phyloP scores from a whole-genome alignment of 2,797 vertebrate species.

The Lepus oiostolus region DNA sequence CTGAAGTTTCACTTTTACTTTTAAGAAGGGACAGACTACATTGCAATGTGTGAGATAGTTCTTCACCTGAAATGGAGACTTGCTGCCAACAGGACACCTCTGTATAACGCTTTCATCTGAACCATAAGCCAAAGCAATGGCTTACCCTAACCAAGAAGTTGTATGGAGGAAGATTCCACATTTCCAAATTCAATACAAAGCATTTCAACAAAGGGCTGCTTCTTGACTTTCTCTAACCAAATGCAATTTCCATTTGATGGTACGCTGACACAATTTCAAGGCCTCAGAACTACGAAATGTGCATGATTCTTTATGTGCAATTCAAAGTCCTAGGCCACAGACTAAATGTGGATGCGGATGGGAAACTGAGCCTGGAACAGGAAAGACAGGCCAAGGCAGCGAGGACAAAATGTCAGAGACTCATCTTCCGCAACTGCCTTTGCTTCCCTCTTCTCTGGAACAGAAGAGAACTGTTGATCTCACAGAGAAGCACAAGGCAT shows the following conservation, averaged over 20 bases:
- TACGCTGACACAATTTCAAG: background rate
- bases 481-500: background rate
- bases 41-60: background rate
- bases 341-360: background rate
- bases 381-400: background rate
- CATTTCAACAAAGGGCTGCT: constrained; percentile 25
- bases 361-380: background rate
- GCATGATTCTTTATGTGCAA: background rate
- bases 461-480: background rate
- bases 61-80: background rate
- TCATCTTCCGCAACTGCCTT: background rate
- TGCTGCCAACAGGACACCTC: background rate
- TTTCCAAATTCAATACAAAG: background rate
- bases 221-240: background rate
- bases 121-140: background rate
- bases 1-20: background rate
- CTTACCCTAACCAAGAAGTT: background rate
- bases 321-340: background rate
- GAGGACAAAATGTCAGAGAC: background rate
- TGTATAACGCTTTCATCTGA: background rate
- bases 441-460: background rate
- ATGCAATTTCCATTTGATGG: constrained; percentile 58
- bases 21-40: constrained; percentile 6
- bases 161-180: background rate
- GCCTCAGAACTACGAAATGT: background rate